Evolutionary conservation across 2,888 invertebrate genomes (phyloP).

Genomic region (Ceriagrion tenellum): DNA sequence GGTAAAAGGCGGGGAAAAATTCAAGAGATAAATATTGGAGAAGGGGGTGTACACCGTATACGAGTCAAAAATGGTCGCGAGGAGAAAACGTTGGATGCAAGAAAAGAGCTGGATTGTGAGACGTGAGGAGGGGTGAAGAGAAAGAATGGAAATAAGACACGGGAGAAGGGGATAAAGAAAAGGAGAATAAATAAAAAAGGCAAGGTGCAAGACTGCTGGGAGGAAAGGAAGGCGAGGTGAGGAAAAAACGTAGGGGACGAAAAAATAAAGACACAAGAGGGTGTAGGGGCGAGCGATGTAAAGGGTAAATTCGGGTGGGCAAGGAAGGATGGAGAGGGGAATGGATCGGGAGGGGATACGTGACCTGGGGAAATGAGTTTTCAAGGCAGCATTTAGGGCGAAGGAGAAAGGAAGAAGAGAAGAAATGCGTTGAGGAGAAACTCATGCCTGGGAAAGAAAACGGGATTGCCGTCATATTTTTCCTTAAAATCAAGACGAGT

Average conservation of each 20-base stretch:
- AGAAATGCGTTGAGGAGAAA: neutral
- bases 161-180: neutral
- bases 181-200: neutral
- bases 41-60: neutral
- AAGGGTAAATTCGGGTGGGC: too few relatives aligned
- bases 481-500: too few relatives aligned
- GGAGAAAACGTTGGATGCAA: neutral
- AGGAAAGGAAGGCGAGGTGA: neutral
- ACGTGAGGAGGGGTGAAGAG: neutral
- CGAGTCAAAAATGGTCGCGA: neutral
- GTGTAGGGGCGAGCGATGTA: neutral
- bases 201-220: neutral
- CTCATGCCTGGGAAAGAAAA: too few relatives aligned
- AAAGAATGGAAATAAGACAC: neutral
- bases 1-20: neutral
- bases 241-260: neutral
- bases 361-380: neutral
- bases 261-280: neutral
- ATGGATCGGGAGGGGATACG: conserved; percentile 2
- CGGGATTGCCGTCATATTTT: too few relatives aligned
- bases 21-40: too few relatives aligned
- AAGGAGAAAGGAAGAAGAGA: neutral
- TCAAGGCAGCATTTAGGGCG: too few relatives aligned
- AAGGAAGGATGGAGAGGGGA: neutral
- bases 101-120: neutral